These are phyloP conservation scores for Prunella fulvescens DNA, from an alignment of 2,113 vertebrate genomes.

Conservation along the genomic window DNA sequence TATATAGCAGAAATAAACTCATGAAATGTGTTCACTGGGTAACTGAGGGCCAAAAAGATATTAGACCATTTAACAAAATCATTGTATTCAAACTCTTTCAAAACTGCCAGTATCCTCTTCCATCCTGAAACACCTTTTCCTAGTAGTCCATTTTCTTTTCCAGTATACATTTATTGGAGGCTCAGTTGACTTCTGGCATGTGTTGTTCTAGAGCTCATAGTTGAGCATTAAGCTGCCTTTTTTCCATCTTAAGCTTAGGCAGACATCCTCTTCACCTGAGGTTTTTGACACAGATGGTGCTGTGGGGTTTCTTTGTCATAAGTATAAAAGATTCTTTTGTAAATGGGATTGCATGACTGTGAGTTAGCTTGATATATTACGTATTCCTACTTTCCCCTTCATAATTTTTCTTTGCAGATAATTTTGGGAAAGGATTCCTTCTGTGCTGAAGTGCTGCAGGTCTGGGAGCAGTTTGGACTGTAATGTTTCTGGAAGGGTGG, in stretches of 20 bases:
- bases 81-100: neutral
- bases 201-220: neutral
- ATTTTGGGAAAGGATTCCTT: neutral
- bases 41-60: neutral
- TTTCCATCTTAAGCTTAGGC: neutral
- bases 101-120: neutral
- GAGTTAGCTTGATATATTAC: neutral
- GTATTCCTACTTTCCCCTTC: neutral
- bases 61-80: neutral
- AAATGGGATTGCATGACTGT: neutral
- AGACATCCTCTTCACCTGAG: neutral
- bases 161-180: neutral
- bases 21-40: neutral
- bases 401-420: neutral
- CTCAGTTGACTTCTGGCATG: neutral
- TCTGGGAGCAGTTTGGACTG: neutral
- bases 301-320: neutral
- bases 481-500: neutral
- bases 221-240: neutral
- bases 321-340: neutral
- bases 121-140: neutral
- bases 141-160: neutral
- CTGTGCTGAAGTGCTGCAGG: neutral
- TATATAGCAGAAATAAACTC: neutral
- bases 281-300: neutral